These are phyloP conservation scores for Neolamprologus falcicula DNA, from an alignment of 2,113 vertebrate genomes.

Conservation along the genomic window DNA sequence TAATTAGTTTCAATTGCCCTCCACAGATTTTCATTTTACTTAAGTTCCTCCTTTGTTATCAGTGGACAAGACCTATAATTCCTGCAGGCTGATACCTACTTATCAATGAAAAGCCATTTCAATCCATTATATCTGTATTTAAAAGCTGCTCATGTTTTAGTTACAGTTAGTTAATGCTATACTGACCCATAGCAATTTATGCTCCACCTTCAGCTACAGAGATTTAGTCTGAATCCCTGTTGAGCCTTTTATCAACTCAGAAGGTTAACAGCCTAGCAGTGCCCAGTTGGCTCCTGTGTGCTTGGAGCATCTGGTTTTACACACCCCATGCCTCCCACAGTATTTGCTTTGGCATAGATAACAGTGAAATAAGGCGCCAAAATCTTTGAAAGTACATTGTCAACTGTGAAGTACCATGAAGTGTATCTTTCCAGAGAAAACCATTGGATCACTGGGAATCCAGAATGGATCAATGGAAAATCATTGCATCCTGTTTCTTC, in stretches of 20 bases:
- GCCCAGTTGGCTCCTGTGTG: constrained; percentile 27
- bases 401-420: constrained; percentile 1
- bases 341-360: constrained; percentile 40
- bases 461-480: constrained; percentile 16
- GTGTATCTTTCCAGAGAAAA: constrained; percentile 50
- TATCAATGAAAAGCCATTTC: not conserved
- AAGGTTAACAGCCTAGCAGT: constrained; percentile 22
- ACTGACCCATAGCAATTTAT: not conserved
- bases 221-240: not conserved
- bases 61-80: not conserved
- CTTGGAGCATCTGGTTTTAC: constrained; percentile 47
- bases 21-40: not conserved
- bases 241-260: constrained; percentile 4
- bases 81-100: not conserved
- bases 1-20: not conserved
- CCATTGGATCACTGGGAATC: constrained; percentile 10
- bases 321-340: constrained; percentile 19
- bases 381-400: constrained; percentile 26
- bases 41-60: not conserved
- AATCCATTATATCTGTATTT: not conserved
- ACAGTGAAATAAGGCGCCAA: constrained; percentile 3
- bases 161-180: not conserved
- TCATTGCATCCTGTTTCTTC: not conserved
- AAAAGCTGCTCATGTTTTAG: not conserved
- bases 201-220: not conserved